These are phyloP conservation scores for Prionchulus punctatus DNA, from an alignment of 2,888 invertebrate genomes.

Conservation along the genomic window DNA sequence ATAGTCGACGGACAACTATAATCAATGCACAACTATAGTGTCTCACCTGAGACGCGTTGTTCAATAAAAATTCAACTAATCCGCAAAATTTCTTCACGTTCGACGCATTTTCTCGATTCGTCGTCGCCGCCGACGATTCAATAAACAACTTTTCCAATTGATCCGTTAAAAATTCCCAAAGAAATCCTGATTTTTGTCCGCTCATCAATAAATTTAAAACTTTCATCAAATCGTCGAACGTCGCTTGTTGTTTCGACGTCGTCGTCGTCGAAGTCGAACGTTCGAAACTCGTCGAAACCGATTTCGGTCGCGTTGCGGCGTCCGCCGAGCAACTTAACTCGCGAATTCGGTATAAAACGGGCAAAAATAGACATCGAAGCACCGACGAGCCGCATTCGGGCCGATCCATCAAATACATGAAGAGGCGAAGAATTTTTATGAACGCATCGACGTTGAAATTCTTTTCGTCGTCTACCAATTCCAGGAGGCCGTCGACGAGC, in stretches of 20 bases:
- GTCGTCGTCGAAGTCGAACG: too few species aligned
- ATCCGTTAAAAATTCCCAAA: constrained; percentile 56
- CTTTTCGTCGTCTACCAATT: neutral
- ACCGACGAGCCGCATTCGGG: neutral
- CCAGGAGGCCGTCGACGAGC: neutral
- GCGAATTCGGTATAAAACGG: neutral
- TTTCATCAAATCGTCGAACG: constrained; percentile 52
- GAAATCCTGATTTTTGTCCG: constrained; percentile 63
- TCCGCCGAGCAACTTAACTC: too few species aligned
- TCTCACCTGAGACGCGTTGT: constrained; percentile 27
- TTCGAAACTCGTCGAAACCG: too few species aligned
- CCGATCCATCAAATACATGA: neutral
- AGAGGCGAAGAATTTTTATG: neutral
- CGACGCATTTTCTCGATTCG: neutral
- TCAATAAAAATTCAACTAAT: constrained; percentile 55
- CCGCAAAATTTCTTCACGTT: constrained; percentile 47
- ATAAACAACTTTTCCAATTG: constrained; percentile 25
- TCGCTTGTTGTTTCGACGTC: neutral
- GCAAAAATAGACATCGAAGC: neutral
- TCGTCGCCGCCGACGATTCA: neutral
- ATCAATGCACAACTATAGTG: too few species aligned
- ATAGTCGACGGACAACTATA: too few species aligned
- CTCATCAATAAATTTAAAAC: constrained; percentile 66
- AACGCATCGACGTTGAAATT: neutral
- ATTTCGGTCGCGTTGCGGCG: neutral